Evolutionary conservation across 2,113 vertebrate species (phyloP), one percentile per base, ranked within the genome.

Genomic region (Alouatta palliata): DNA sequence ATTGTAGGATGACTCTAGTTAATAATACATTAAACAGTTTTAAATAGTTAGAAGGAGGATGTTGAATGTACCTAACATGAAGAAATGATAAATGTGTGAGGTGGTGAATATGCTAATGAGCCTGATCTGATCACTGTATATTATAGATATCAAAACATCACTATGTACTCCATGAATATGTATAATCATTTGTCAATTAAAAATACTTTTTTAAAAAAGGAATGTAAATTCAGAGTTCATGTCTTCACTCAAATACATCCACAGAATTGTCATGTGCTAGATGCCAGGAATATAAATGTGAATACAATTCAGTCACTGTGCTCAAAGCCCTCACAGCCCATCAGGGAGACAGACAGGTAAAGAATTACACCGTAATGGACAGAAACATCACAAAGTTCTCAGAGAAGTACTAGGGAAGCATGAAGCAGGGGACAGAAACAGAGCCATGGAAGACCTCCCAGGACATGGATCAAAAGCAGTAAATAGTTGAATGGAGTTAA

Each of bases 351-450:
- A 32, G 66, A 77, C 2, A 35, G 7, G 9, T 40, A 27, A 37
- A 90, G 80, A 82, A 45, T 0, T 23, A 14, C 12, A 66, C 17
- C 13, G 16, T 3, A n/a, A 58, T 8, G 52, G 73, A 58, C 43
- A 32, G 21, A 21, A 64, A 4, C 12, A 2, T 8, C 16, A 11
- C 0, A 1, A 54, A 20, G 9, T 3, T 12, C 16, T 27, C 52
- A 70, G 14, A 56, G 1, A 43, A 30, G 5, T 11, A 30, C 21
- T 1, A 19, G 30, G 43, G 4, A 49, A 47, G 25, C 35, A 21
- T 6, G 45, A 66, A 61, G 47, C 20, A 54, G 16, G 6, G 49
- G 23, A 6, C 9, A 4, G n/a, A 3, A 61, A 93, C 86, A 30
- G 17, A 64, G 27, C 8, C 37, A 5, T 0, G 32, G 35, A 56